Base-by-base conservation (phyloP, 2,797 vertebrate species). In the Limosa lapponica region DNA sequence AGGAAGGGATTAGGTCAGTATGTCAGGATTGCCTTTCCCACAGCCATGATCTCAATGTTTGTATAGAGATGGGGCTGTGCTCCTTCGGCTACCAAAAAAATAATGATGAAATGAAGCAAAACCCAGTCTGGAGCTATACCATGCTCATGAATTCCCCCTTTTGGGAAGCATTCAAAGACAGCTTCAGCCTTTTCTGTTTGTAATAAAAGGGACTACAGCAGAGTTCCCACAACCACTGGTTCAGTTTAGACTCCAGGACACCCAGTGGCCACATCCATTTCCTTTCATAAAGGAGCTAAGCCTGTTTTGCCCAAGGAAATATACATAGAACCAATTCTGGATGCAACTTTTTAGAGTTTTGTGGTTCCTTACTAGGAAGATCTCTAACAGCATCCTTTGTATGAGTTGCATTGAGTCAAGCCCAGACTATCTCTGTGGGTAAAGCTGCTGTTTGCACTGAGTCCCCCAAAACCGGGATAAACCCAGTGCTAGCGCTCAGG, bases 21-120 rank as follows among this genome's bases (percentile, higher is more conserved):
- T 2, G 30, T 19, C 65, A 95, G n/a, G 10, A 44, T 3, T 20
- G 34, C 27, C 39, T n/a, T 80, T 79, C 25, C 48, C 49, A 36
- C 27, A 37, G 37, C 15, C 10, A 1, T 2, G 1, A 8, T 2
- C 23, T 11, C 58, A 27, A 16, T 2, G 7, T 44, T 57, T 2
- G 0, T 5, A 4, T 0, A 34, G 19, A 72, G 28, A 7, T n/a
- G 13, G 32, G 44, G 32, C 46, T 64, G 34, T 69, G 34, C 15
- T 28, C 36, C 25, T 87, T 57, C n/a, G 22, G 5, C 28, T 57
- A 44, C 30, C 30, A 46, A 17, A 49, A 71, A 54, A 46, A 1
- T 4, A 16, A 37, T 0, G 7, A 58, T 46, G 23, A 18, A 3
- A 1, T 7, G 8, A 23, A 72, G 54, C 2, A 14, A 74, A 72